Base-by-base conservation (phyloP, 64 coral and sea anemone species). In the Trachythela sp. region DNA sequence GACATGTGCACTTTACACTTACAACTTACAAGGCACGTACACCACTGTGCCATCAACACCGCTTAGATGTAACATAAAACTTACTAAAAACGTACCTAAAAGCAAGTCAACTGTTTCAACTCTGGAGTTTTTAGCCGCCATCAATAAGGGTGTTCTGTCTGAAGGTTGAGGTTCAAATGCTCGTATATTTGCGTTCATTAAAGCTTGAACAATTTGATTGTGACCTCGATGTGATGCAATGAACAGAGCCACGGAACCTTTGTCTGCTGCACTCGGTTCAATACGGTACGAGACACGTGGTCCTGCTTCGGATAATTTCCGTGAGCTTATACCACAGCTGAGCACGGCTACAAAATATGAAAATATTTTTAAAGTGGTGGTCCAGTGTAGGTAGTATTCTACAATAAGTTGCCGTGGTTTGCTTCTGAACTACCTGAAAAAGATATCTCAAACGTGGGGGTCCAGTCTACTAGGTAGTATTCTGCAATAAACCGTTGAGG, bases 41-140 rank as follows among this genome's bases (percentile, higher is more conserved):
- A n/a, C n/a, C n/a, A n/a, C n/a, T n/a, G n/a, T n/a, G n/a, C n/a
- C n/a, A n/a, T n/a, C n/a, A n/a, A n/a, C n/a, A n/a, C n/a, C n/a
- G n/a, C n/a, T n/a, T n/a, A n/a, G n/a, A n/a, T n/a, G n/a, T n/a
- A n/a, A n/a, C n/a, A n/a, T n/a, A n/a, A n/a, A n/a, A n/a, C n/a
- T n/a, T n/a, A n/a, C n/a, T n/a, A n/a, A n/a, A n/a, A 8, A 64
- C 75, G 2, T 39, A 80, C 75, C 75, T 36, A 80, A 80, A 35
- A 80, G 37, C 75, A 80, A 39, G 30, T 80, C 75, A 80, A 80
- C 75, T 9, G 75, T 80, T 80, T 80, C 75, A 80, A 80, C 75
- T 80, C 37, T 35, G 30, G 75, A 80, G 20, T 80, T 80, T 18
- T 80, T 80, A 4, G 75, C 75, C 37, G 75, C 75, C 75, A 80